Base-by-base conservation (phyloP, 2,888 invertebrate species). In the Pelosia muscerda region DNA sequence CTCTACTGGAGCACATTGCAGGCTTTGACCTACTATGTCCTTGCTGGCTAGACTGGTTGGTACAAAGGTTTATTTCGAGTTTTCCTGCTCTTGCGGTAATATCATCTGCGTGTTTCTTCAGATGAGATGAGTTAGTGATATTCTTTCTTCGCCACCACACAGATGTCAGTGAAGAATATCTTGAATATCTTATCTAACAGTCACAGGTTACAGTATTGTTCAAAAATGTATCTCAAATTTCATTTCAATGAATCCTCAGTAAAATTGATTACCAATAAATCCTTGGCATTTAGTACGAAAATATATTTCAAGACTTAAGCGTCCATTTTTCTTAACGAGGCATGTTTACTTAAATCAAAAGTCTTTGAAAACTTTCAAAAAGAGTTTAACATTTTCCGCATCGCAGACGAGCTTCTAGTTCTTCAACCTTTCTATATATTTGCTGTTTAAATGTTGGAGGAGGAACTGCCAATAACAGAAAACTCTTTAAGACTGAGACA, bases 401-500 rank as follows among this genome's bases (percentile, higher is more conserved):
- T 68, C 75, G 76, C 63, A 58, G 61, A 25, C 70, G 77, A 82
- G 63, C 79, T 79, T 65, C 61, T 68, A 80, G 64, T 25, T 31
- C 23, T 49, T 53, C 11, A 42, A 42, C 22, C 26, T 26, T 67
- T 38, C 69, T 76, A 71, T 75, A 77, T 75, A 54, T 67, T 63
- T 72, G 58, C 72, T 75, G 68, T 67, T 75, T 70, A 76, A 72
- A 76, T 76, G 74, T 74, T 73, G 68, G 70, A 67, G 77, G 49
- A 68, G 55, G 58, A 76, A 70, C 84, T 86, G 84, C 81, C 86
- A 87, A 84, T 86, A 82, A 77, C 86, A 86, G 84, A 69, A 61
- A 64, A 68, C 77, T 79, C 75, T 78, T 79, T 76, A 73, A 82
- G 66, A 77, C 76, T 79, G 60, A 82, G 74, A 70, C 65, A 67